Percentiles rank a stretch among this genome's conserved stretches.
Evolutionary conservation across 2,888 invertebrate species (phyloP).

Genomic region (Amphimallon solstitiale): DNA sequence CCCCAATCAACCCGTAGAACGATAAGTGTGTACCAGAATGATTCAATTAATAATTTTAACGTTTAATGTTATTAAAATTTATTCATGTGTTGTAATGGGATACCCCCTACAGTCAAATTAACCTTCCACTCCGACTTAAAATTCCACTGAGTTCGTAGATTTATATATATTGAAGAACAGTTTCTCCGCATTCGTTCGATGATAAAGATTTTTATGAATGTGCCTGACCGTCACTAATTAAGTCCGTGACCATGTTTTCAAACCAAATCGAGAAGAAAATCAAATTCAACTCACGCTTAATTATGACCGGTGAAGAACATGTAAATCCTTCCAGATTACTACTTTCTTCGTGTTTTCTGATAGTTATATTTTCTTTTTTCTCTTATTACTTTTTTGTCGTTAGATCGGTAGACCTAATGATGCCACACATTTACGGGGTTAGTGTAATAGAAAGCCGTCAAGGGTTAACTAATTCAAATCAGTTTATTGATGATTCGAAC

Average conservation of each 20-base stretch:
- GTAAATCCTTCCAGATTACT: constrained; percentile 18
- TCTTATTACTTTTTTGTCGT: not conserved
- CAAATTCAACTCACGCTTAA: constrained; percentile 15
- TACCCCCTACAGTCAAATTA: constrained; percentile 30
- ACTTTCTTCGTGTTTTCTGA: constrained; percentile 7
- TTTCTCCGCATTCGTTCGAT: constrained; percentile 6
- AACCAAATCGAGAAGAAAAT: constrained; percentile 11
- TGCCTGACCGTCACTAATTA: constrained; percentile 18
- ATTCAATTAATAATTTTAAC: constrained; percentile 30
- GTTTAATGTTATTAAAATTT: constrained; percentile 33
- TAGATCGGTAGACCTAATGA: constrained; percentile 3
- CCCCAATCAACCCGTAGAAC: not conserved
- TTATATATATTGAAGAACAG: not conserved
- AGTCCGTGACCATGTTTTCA: constrained; percentile 15
- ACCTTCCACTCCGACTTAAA: constrained; percentile 26
- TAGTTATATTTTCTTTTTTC: not conserved
- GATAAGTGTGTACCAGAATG: constrained; percentile 4
- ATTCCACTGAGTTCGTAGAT: constrained; percentile 14
- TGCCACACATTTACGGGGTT: constrained; percentile 10
- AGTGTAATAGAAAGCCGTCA: constrained; percentile 21
- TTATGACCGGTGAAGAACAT: constrained; percentile 4
- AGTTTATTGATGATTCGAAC: constrained; percentile 2
- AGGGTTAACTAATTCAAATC: constrained; percentile 23
- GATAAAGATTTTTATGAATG: constrained; percentile 28
- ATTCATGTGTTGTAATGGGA: constrained; percentile 33